Base-by-base conservation (phyloP, 2,888 invertebrate genomes). In the Alloscopus bannaensis region DNA sequence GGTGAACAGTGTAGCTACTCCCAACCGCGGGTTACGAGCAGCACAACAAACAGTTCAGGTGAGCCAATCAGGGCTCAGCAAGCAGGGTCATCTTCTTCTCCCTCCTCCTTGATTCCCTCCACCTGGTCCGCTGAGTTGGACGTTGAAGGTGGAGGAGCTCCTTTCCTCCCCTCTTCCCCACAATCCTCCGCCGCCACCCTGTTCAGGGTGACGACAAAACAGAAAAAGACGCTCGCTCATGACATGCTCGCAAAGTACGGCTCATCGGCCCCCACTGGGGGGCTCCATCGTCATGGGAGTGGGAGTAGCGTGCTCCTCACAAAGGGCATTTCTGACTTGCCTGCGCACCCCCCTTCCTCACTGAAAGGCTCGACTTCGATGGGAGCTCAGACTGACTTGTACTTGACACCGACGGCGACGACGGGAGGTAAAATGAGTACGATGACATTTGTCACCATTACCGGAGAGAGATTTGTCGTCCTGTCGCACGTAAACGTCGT, bases 21-120 rank as follows among this genome's bases (percentile, higher is more conserved):
- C 20, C 55, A 40, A 24, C 24, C 45, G 16, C 36, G 47, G 3
- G 70, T 47, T 4, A 20, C 42, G 13, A 42, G 24, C 29, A 24
- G 20, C n/a, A 50, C 79, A 31, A 45, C 80, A n/a, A 73, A 73
- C 47, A 80, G 80, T 69, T 55, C 80, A 73, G 80, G 72, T 72
- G 80, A 80, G 80, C 72, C 69, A 16, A 36, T 36, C 6, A 68
- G 64, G 73, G 80, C 69, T 73, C 73, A 64, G 71, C 2, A 52
- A 59, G 77, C 55, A 52, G 36, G 55, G 65, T 59, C 66, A 50
- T 50, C 69, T 42, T 50, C 50, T 40, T 42, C 60, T 66, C 55
- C 71, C 40, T 68, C 66, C 47, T 79, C 73, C 42, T 73, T 69
- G 3, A 40, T 78, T 18, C 78, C 78, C 1, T 36, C 62, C 36